Evolutionary conservation across 1,140 invertebrate genomes (phyloP).

Genomic region (Anadara kagoshimensis): DNA sequence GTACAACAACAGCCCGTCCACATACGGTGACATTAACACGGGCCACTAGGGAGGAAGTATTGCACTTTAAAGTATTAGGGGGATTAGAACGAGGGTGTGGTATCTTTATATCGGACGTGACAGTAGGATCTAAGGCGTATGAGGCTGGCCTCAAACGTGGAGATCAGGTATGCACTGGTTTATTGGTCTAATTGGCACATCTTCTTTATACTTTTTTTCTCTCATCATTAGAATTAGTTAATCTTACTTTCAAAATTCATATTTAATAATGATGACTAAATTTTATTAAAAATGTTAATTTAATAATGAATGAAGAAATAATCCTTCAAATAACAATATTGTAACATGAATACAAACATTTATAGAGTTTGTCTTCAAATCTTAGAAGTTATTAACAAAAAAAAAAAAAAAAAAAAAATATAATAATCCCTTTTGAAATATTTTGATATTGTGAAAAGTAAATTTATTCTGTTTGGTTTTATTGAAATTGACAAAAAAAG

Average conservation of each 20-base stretch:
- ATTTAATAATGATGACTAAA: not conserved
- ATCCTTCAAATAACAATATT: not conserved
- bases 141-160: slow-evolving; percentile 97
- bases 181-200: too few relatives aligned
- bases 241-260: not conserved
- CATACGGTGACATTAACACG: slow-evolving; percentile 93
- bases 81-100: slow-evolving; percentile 93
- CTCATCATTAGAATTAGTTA: too few relatives aligned
- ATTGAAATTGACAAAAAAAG: too few relatives aligned
- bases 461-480: too few relatives aligned
- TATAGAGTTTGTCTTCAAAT: too few relatives aligned
- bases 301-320: too few relatives aligned
- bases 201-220: too few relatives aligned
- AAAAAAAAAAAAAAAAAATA: too few relatives aligned
- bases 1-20: slow-evolving; percentile 94
- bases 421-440: too few relatives aligned
- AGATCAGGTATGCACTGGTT: slow-evolving; percentile 82
- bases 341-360: too few relatives aligned
- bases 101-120: slow-evolving; percentile 96
- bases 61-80: slow-evolving; percentile 92
- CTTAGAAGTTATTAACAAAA: too few relatives aligned
- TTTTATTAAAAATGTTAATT: not conserved
- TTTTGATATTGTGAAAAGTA: too few relatives aligned
- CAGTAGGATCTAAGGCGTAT: slow-evolving; percentile 93
- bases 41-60: slow-evolving; percentile 87